These are phyloP conservation scores for Cyclophora albipunctata DNA, from an alignment of 2,888 invertebrate species.

Conservation along the genomic window DNA sequence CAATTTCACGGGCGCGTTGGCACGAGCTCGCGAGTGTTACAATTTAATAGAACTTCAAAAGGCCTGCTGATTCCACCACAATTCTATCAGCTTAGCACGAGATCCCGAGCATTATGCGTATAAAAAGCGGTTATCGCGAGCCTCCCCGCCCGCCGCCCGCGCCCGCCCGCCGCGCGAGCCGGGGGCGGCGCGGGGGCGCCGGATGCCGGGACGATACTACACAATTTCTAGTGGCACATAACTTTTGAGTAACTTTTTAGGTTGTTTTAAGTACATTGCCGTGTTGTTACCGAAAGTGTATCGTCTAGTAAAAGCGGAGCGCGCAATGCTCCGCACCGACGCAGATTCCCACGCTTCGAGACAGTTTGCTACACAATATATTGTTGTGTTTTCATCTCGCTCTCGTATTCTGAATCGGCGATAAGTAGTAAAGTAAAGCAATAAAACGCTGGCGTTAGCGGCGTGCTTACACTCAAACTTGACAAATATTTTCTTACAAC, in stretches of 20 bases:
- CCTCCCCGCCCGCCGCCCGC: constrained; percentile 25
- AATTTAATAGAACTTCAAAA: constrained; percentile 75
- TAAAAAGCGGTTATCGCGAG: constrained; percentile 70
- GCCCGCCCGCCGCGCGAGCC: constrained; percentile 9
- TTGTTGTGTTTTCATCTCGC: constrained; percentile 30
- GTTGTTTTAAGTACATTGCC: constrained; percentile 52
- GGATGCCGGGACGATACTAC: constrained; percentile 32
- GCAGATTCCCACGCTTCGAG: constrained; percentile 9
- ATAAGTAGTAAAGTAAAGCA: constrained; percentile 22
- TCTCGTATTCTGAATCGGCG: constrained; percentile 26
- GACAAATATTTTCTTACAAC: constrained; percentile 26
- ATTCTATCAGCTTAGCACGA: constrained; percentile 74
- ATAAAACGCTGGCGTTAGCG: constrained; percentile 14
- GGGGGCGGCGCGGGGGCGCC: constrained; percentile 18
- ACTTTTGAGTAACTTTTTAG: constrained; percentile 44
- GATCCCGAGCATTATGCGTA: constrained; percentile 71
- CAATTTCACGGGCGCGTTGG: constrained; percentile 71
- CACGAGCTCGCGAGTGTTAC: constrained; percentile 68
- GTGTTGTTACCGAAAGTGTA: constrained; percentile 34
- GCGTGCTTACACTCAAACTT: constrained; percentile 22
- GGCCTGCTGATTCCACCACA: constrained; percentile 71
- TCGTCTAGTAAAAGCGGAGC: constrained; percentile 22
- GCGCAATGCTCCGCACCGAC: constrained; percentile 21
- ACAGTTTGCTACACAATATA: constrained; percentile 20
- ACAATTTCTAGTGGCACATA: constrained; percentile 34